Conservation (phyloP, 2,888 invertebrate genomes). For the Troides helena region DNA sequence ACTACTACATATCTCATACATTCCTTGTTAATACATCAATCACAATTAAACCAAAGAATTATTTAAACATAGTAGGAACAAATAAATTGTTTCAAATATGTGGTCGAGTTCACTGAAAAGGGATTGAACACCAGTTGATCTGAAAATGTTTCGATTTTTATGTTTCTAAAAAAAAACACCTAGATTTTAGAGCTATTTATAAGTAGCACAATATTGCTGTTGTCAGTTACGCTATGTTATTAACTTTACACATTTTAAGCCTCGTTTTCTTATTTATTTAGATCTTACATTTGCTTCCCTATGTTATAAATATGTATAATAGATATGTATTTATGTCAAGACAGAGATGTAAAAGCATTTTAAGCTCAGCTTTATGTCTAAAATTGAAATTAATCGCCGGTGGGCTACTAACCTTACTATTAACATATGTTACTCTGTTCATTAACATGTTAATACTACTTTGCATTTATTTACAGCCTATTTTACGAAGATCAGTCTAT, state of each 20-base stretch:
- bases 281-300: constrained; percentile 6
- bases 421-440: constrained; percentile 35
- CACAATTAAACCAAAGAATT: not conserved
- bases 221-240: not conserved
- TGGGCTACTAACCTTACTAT: constrained; percentile 22
- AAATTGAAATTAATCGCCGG: constrained; percentile 10
- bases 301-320: constrained; percentile 11
- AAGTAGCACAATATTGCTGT: not conserved
- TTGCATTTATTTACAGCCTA: constrained; percentile 55
- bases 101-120: too few relatives aligned
- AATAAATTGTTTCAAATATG: too few relatives aligned
- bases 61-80: not conserved
- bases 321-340: constrained; percentile 27
- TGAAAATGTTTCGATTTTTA: too few relatives aligned
- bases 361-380: constrained; percentile 24
- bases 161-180: too few relatives aligned
- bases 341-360: constrained; percentile 22
- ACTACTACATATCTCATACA: not conserved
- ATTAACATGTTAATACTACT: constrained; percentile 39
- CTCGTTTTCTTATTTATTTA: constrained; percentile 11
- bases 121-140: too few relatives aligned
- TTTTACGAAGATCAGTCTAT: constrained; percentile 65
- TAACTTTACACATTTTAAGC: constrained; percentile 12
- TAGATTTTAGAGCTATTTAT: not conserved
- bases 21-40: not conserved